phyloP scores from a whole-genome alignment of 2,113 vertebrate genomes.

The Melanerpes aurifrons region DNA sequence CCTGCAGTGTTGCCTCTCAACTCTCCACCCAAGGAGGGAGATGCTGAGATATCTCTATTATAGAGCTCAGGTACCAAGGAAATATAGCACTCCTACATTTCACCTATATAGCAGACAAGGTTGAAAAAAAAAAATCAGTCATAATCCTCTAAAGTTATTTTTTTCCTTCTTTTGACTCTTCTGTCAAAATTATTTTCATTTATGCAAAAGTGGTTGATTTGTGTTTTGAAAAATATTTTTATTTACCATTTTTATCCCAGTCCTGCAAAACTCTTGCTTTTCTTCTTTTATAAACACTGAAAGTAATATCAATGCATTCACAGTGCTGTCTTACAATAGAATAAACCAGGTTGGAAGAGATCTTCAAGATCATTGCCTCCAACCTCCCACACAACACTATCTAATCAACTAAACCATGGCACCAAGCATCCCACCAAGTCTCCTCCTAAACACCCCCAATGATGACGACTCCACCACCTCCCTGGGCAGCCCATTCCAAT shows the following conservation, averaged over 20 bases:
- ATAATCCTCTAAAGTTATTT: not conserved
- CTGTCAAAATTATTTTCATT: not conserved
- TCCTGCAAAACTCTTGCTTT: not conserved
- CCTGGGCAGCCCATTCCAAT: too few relatives aligned
- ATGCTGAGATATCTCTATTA: fast-evolving
- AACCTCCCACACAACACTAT: too few relatives aligned
- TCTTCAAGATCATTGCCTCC: too few relatives aligned
- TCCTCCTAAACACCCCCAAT: too few relatives aligned
- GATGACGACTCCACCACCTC: too few relatives aligned
- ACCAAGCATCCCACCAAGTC: too few relatives aligned
- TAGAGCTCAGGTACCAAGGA: not conserved
- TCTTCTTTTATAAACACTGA: not conserved
- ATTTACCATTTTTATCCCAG: not conserved
- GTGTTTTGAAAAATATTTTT: not conserved
- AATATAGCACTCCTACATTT: not conserved
- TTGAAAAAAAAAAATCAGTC: not conserved
- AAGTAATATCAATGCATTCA: not conserved
- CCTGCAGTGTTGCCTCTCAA: not conserved
- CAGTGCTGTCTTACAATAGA: not conserved
- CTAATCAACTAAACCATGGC: too few relatives aligned
- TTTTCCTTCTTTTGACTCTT: not conserved
- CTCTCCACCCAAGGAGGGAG: not conserved
- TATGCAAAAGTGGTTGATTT: not conserved
- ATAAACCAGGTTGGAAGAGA: too few relatives aligned
- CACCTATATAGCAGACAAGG: not conserved